These are phyloP conservation scores for Antheraea assamensis DNA, from an alignment of 2,888 invertebrate genomes.

Conservation along the genomic window DNA sequence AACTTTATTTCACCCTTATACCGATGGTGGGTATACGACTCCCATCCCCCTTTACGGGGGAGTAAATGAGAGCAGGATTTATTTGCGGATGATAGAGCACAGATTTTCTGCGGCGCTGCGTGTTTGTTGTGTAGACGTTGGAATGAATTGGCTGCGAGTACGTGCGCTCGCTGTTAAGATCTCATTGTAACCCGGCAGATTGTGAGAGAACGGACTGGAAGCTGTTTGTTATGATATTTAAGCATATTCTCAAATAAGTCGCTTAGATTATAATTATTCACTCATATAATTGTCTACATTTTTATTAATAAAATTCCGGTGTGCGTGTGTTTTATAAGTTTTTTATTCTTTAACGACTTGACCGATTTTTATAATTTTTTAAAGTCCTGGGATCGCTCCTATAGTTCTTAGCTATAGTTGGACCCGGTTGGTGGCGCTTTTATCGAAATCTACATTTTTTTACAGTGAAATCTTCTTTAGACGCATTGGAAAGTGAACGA, in stretches of 20 bases:
- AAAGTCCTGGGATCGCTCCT: too few relatives aligned
- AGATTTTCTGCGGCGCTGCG: slow-evolving; percentile 45
- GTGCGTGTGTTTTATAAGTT: too few relatives aligned
- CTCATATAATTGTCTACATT: neutral
- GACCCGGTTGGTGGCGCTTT: too few relatives aligned
- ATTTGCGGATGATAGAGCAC: slow-evolving; percentile 61
- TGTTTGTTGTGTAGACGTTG: slow-evolving; percentile 29
- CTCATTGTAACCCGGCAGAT: neutral
- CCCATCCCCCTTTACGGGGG: slow-evolving; percentile 27
- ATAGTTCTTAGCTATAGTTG: too few relatives aligned
- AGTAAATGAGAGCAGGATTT: slow-evolving; percentile 40
- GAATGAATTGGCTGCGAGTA: slow-evolving; percentile 21
- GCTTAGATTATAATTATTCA: neutral
- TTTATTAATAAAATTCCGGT: too few relatives aligned
- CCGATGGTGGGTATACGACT: slow-evolving; percentile 11
- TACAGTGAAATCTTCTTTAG: too few relatives aligned
- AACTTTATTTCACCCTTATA: slow-evolving; percentile 21
- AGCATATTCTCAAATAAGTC: neutral
- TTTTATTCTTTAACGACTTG: too few relatives aligned
- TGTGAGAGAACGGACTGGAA: neutral
- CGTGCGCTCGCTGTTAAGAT: slow-evolving; percentile 16
- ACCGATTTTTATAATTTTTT: too few relatives aligned
- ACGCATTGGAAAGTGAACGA: too few relatives aligned
- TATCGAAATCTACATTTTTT: too few relatives aligned
- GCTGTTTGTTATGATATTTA: neutral